Evolutionary conservation across 1,140 invertebrate genomes (phyloP), one percentile per base, ranked within the genome.

Genomic region (Arion vulgaris): DNA sequence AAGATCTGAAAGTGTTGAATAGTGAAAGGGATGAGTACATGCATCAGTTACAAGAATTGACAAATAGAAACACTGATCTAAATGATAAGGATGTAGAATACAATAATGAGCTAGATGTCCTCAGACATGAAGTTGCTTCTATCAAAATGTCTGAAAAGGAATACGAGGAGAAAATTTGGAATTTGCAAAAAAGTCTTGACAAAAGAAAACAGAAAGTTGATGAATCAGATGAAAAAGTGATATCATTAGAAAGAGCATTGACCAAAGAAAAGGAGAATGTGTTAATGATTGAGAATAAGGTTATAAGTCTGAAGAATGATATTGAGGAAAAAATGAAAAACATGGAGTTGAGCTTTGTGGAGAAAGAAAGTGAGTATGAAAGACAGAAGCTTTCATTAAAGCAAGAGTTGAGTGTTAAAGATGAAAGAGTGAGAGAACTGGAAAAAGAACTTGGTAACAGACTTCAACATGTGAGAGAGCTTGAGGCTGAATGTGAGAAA

Each of bases 371-470:
- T 32, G 71, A 84, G 39, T 71, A 53, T 53, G 45, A 83, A 36
- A 83, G 32, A 78, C 53, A 77, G 68, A 73, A 69, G 38, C 28
- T 72, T 13, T 41, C 38, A 39, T 19, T 74, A 34, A 1, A 57
- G 45, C 15, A 53, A n/a, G 80, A 81, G 51, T 11, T 81, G 41
- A 69, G 72, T 0, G 0, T 73, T 49, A 81, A 81, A 49, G 66
- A 73, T 73, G 71, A 39, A 19, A 80, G 76, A 53, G 74, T 87
- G 19, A 78, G 80, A n/a, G 85, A 87, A 38, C 68, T 84, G 53
- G 83, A 88, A 66, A 86, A 81, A 71, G 79, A 83, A 66, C 41
- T 89, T 17, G 76, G 81, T 39, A 82, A 79, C 32, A 86, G 83
- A 81, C 23, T 69, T 51, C 7, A 26, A 15, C 38, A 36, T 76